Conservation (phyloP, 1,140 invertebrate genomes). For the Neodiprion pinetum region DNA sequence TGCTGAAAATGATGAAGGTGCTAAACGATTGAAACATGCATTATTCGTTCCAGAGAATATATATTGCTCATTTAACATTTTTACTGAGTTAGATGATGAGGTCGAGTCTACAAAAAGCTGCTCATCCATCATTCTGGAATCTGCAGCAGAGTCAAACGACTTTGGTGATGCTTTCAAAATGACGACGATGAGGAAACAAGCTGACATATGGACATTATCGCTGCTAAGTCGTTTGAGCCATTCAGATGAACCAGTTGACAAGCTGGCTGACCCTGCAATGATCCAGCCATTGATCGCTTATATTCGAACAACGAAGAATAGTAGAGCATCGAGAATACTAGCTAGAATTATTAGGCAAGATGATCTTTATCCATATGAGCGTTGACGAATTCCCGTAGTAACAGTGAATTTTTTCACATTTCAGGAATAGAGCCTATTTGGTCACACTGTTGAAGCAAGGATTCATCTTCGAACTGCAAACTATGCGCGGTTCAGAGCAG, state of each 20-base stretch:
- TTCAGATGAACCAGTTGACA: slow-evolving; percentile 42
- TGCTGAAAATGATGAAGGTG: slow-evolving; percentile 45
- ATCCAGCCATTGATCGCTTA: slow-evolving; percentile 50
- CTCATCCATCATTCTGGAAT: slow-evolving; percentile 33
- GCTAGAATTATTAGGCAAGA: slow-evolving; percentile 44
- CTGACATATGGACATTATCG: slow-evolving; percentile 37
- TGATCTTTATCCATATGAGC: not conserved
- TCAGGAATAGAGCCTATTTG: slow-evolving; percentile 50
- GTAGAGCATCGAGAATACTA: slow-evolving; percentile 43
- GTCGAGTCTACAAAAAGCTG: slow-evolving; percentile 43
- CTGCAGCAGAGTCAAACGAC: slow-evolving; percentile 29
- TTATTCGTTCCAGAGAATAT: not conserved
- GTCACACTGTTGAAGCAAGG: slow-evolving; percentile 52
- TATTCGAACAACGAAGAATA: slow-evolving; percentile 46
- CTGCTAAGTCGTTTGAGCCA: slow-evolving; percentile 46
- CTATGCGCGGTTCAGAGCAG: slow-evolving; percentile 40
- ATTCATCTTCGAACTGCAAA: slow-evolving; percentile 52
- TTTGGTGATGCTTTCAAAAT: slow-evolving; percentile 24
- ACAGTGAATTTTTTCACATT: slow-evolving; percentile 21
- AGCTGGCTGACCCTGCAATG: slow-evolving; percentile 45
- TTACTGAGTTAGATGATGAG: slow-evolving; percentile 42
- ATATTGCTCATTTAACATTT: slow-evolving; percentile 12
- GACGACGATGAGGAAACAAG: slow-evolving; percentile 28
- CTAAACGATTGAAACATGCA: not conserved
- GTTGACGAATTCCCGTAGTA: no score